A percentile compares a stretch with the other conserved stretches of the same genome.
Evolutionary conservation across 2,797 vertebrate genomes (phyloP).

Genomic region (Neostethus bicornis): DNA sequence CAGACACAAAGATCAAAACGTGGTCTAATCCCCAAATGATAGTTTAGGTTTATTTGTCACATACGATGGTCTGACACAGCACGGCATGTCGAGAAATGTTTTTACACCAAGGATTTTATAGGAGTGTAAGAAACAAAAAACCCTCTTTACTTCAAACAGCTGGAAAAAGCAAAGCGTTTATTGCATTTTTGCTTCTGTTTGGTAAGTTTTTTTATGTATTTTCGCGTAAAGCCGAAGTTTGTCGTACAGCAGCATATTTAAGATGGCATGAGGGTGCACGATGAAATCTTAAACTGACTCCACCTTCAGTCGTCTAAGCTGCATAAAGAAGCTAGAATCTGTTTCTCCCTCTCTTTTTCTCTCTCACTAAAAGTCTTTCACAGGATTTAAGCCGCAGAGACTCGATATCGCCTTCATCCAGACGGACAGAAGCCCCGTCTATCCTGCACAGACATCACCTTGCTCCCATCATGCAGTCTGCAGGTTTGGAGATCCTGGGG

Average conservation of each 20-base stretch:
- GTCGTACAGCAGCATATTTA: neutral
- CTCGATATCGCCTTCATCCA: slow-evolving; percentile 74
- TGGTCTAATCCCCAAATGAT: no score
- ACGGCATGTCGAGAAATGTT: no score
- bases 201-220: no score
- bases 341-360: slow-evolving; percentile 67
- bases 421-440: slow-evolving; percentile 72
- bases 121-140: no score
- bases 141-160: no score
- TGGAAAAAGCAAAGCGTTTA: no score
- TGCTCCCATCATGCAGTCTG: slow-evolving; percentile 73
- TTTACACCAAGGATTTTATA: no score
- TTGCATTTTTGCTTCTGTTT: neutral
- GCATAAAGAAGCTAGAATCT: slow-evolving; percentile 81
- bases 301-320: slow-evolving; percentile 80
- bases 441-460: slow-evolving; percentile 39
- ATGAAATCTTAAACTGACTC: slow-evolving; percentile 79
- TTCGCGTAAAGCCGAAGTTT: neutral
- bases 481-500: slow-evolving; percentile 83
- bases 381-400: slow-evolving; percentile 61
- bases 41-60: no score
- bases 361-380: slow-evolving; percentile 61
- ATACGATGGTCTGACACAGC: no score
- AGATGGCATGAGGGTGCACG: slow-evolving; percentile 56
- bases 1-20: no score